Conservation (phyloP, 2,888 invertebrate species). For the Drosophila formosana region DNA sequence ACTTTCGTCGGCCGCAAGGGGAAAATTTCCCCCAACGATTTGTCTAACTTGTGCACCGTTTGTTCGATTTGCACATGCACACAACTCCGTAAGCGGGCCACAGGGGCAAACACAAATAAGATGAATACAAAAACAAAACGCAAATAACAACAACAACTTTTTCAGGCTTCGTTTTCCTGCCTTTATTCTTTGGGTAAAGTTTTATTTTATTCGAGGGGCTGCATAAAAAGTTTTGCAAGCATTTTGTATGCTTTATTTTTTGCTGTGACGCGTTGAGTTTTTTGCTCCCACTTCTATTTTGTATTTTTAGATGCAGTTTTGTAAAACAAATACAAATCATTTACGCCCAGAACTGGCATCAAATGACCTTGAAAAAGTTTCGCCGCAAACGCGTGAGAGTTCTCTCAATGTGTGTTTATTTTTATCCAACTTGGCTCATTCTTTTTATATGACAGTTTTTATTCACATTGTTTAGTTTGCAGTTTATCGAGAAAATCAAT, state of each 20-base stretch:
- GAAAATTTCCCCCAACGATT: conserved; percentile 40
- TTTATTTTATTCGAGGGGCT: conserved; percentile 64
- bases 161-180: conserved; percentile 27
- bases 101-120: conserved; percentile 30
- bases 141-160: conserved; percentile 39
- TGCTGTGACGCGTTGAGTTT: conserved; percentile 26
- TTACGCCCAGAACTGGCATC: conserved; percentile 49
- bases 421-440: conserved; percentile 41
- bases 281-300: conserved; percentile 29
- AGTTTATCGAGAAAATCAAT: conserved; percentile 33
- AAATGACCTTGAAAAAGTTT: conserved; percentile 66
- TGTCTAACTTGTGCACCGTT: conserved; percentile 57
- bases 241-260: conserved; percentile 49
- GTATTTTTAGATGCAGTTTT: conserved; percentile 52
- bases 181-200: conserved; percentile 61
- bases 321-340: conserved; percentile 72
- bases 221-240: conserved; percentile 51
- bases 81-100: conserved; percentile 23
- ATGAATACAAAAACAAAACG: conserved; percentile 23
- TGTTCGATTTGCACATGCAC: conserved; percentile 57
- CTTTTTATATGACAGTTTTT: conserved; percentile 37
- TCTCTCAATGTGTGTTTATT: conserved; percentile 35
- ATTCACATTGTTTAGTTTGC: conserved; percentile 60
- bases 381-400: conserved; percentile 32
- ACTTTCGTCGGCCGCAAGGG: conserved; percentile 50